Conservation (phyloP, 2,888 invertebrate genomes). For the Creontiades dilutus region DNA sequence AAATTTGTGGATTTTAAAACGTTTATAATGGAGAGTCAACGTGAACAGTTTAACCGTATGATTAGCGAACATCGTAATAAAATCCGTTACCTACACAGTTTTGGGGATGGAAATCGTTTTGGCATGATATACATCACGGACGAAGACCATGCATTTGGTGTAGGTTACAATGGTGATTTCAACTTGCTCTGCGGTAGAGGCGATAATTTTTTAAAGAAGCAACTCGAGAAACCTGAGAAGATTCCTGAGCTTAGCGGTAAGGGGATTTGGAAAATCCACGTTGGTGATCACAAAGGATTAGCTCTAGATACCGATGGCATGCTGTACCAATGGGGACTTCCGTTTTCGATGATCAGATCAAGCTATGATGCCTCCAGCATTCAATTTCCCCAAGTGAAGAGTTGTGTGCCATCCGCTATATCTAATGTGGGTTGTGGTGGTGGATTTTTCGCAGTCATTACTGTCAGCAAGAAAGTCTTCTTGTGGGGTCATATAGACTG, state of each 20-base stretch:
- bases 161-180: constrained; percentile 47
- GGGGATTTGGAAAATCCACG: background rate
- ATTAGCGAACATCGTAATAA: background rate
- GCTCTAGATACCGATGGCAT: background rate
- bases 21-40: constrained; percentile 10
- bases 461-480: constrained; percentile 7
- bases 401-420: background rate
- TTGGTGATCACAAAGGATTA: constrained; percentile 30
- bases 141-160: constrained; percentile 27
- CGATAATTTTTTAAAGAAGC: constrained; percentile 29
- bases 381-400: background rate
- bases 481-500: constrained; percentile 47
- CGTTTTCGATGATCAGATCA: background rate
- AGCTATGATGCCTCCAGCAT: background rate
- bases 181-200: constrained; percentile 26
- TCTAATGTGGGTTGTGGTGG: constrained; percentile 17
- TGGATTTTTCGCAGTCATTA: constrained; percentile 16
- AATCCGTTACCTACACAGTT: background rate
- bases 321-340: constrained; percentile 32
- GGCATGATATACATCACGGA: background rate
- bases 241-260: constrained; percentile 25
- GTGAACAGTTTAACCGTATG: background rate
- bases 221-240: constrained; percentile 15
- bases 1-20: too few relatives aligned
- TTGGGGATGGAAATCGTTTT: constrained; percentile 31